Base-by-base conservation (phyloP, 2,797 vertebrate species). In the Fistularia commersonii region DNA sequence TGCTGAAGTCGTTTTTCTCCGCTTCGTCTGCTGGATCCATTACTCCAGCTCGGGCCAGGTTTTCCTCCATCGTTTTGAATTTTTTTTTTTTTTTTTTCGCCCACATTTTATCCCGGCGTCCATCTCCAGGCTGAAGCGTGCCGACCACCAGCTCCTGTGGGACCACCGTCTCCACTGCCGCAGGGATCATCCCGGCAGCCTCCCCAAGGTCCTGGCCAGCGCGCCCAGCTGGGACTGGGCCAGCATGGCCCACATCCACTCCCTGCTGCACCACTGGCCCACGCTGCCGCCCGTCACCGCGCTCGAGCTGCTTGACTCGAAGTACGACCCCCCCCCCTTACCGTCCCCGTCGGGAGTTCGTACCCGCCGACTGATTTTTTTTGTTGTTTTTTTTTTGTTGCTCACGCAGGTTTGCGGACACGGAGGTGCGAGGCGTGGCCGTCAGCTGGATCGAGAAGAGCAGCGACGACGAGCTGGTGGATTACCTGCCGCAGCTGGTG, bases 401-500 rank as follows among this genome's bases (percentile, higher is more conserved):
- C 23, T 23, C 23, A 23, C 23, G 41, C 72, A 98, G 96, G 76
- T 99, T 96, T 91, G 93, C 97, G 64, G 96, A 98, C 77, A 93
- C 93, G 53, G 92, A 95, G 67, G 94, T 99, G 51, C 89, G 96
- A 58, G 84, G 69, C 7, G 89, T 91, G 58, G 95, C 95, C 43
- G 92, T 99, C 37, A 82, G 81, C 3, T 99, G 97, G 97, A 94
- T 99, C 8, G 89, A 93, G 64, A 81, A 89, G 35, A 89, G 95
- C 82, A 95, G 90, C 41, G 95, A 99, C 45, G 97, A 98, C 70
- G 95, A 99, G 55, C 82, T 99, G 67, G 87, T 90, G 35, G 95
- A 95, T 75, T 95, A 98, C 70, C 90, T 99, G 48, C 97, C 97
- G 45, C 97, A 99, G 23, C 93, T 99, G 60, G 96, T 99, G 5